A percentile compares a stretch with the other conserved stretches of the same genome.
Conservation (phyloP, 2,888 invertebrate species). For the Scaptomyza flava region DNA sequence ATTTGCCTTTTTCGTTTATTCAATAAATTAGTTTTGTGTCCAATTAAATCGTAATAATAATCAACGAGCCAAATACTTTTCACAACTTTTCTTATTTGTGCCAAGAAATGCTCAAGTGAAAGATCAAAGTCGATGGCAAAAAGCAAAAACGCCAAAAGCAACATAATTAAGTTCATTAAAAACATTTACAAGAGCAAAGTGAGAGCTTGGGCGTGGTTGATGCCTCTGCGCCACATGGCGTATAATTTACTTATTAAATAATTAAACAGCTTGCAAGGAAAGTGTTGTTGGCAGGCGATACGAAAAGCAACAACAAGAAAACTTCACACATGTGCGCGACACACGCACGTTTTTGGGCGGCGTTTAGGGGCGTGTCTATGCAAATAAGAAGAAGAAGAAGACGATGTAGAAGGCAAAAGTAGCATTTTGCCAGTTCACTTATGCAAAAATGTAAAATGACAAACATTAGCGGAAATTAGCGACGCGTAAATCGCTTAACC, state of each 20-base stretch:
- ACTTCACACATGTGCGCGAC: constrained; percentile 37
- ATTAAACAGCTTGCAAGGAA: constrained; percentile 62
- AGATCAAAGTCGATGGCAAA: constrained; percentile 22
- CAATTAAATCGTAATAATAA: constrained; percentile 4
- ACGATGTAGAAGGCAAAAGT: background rate
- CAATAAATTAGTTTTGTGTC: background rate
- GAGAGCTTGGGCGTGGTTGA: constrained; percentile 6
- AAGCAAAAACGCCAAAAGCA: background rate
- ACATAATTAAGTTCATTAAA: constrained; percentile 73
- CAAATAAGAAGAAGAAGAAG: constrained; percentile 9
- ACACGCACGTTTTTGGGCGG: constrained; percentile 5
- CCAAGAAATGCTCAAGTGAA: background rate
- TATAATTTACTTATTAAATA: constrained; percentile 75
- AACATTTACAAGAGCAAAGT: constrained; percentile 28
- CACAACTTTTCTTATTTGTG: constrained; percentile 9
- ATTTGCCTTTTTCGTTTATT: background rate
- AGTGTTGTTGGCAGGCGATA: constrained; percentile 32
- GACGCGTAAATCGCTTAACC: constrained; percentile 74
- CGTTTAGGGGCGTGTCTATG: constrained; percentile 17
- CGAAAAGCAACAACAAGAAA: constrained; percentile 5
- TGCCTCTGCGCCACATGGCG: constrained; percentile 25
- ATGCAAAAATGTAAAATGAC: constrained; percentile 73
- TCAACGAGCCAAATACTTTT: constrained; percentile 2
- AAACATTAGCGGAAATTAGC: constrained; percentile 80
- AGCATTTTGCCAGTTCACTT: constrained; percentile 50